Evolutionary conservation across 2,888 invertebrate species (phyloP).

Genomic region (Drosophila siamana): DNA sequence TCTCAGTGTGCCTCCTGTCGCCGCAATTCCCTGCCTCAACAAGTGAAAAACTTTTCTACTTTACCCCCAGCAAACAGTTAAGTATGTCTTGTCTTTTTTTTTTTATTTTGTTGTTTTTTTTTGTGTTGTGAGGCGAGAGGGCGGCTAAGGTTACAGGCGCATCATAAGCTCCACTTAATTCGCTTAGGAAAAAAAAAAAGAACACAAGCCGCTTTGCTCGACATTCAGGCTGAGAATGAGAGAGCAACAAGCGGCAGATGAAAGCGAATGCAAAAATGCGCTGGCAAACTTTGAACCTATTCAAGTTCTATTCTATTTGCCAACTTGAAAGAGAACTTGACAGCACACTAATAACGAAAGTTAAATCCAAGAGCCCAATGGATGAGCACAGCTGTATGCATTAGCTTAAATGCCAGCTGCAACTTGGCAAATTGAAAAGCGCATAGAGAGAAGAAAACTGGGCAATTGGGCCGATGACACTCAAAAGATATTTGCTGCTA

Average conservation of each 20-base stretch:
- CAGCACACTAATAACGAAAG: neutral
- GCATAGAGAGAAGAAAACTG: too few species aligned
- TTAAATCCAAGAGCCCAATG: neutral
- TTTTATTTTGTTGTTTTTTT: conserved; percentile 16
- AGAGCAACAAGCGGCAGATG: conserved; percentile 4
- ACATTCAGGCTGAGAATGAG: neutral
- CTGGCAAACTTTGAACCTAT: conserved; percentile 3
- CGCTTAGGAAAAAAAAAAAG: conserved; percentile 55
- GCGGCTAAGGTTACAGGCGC: neutral
- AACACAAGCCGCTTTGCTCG: conserved; percentile 44
- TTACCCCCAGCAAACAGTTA: conserved; percentile 40
- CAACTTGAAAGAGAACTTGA: conserved; percentile 16
- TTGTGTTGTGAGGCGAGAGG: conserved; percentile 1
- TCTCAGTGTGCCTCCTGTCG: neutral
- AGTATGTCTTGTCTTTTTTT: too few species aligned
- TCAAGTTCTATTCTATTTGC: conserved; percentile 11
- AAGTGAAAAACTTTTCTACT: conserved; percentile 36
- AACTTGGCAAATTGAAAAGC: neutral
- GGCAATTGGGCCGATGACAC: too few species aligned
- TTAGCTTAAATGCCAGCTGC: neutral
- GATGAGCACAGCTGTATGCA: neutral
- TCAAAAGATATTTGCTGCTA: too few species aligned
- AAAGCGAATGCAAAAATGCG: conserved; percentile 14
- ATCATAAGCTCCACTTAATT: conserved; percentile 67
- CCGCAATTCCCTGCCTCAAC: neutral